Evolutionary conservation across 2,797 vertebrate species (phyloP).

Genomic region (Antrozous pallidus): DNA sequence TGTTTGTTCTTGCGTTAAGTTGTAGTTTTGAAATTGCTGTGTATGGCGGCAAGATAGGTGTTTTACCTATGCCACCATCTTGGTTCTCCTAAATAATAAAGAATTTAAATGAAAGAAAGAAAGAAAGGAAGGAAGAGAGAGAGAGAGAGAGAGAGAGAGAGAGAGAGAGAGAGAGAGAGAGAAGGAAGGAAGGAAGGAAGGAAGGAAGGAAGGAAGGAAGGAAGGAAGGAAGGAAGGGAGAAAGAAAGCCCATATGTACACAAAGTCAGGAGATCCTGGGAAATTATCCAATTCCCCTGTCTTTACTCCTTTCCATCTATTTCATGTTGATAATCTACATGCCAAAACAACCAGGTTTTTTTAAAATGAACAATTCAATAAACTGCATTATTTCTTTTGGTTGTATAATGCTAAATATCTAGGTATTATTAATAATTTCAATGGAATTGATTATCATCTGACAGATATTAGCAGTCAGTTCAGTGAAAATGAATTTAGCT

Average conservation of each 20-base stretch:
- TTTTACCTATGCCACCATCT: too few relatives aligned
- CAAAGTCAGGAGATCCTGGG: not conserved
- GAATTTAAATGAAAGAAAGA: not conserved
- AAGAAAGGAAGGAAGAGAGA: not conserved
- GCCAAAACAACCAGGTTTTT: not conserved
- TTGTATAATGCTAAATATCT: constrained; percentile 7
- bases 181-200: constrained; percentile 32
- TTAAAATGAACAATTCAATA: not conserved
- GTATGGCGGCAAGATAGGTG: too few relatives aligned
- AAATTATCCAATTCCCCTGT: not conserved
- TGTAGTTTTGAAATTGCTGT: too few relatives aligned
- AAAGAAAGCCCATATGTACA: not conserved
- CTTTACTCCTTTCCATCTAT: constrained; percentile 2
- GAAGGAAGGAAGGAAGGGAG: not conserved
- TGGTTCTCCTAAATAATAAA: too few relatives aligned
- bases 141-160: too few relatives aligned
- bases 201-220: constrained; percentile 27
- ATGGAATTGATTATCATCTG: not conserved
- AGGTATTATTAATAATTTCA: constrained; percentile 20
- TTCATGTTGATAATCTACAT: not conserved
- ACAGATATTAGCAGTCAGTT: constrained; percentile 18
- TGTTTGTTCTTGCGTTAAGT: too few relatives aligned
- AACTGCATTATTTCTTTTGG: not conserved
- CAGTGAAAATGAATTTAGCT: constrained; percentile 22
- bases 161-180: too few relatives aligned